Evolutionary conservation across 1,140 invertebrate genomes (phyloP).

Genomic region (Pachypsylla venusta): DNA sequence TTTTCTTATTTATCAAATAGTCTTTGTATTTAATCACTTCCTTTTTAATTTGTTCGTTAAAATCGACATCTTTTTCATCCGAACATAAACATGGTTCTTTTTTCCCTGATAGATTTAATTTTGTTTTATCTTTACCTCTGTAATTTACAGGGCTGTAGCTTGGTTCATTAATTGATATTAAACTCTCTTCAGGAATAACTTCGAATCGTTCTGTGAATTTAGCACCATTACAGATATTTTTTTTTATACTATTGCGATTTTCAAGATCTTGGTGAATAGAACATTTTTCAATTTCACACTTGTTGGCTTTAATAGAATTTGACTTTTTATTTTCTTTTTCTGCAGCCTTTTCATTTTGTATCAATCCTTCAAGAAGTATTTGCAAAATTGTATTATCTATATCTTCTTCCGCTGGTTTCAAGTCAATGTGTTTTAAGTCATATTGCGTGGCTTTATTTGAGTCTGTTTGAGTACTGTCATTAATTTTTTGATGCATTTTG

Average conservation of each 20-base stretch:
- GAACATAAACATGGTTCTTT: neutral
- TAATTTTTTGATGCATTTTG: neutral
- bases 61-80: neutral
- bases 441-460: neutral
- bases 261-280: neutral
- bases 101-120: neutral
- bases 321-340: neutral
- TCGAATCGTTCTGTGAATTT: neutral
- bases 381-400: neutral
- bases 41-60: neutral
- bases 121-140: neutral
- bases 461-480: neutral
- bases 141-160: neutral
- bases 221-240: neutral
- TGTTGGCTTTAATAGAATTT: neutral
- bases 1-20: neutral
- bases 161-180: neutral
- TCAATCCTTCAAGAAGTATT: neutral
- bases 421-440: neutral
- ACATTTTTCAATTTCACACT: neutral
- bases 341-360: neutral
- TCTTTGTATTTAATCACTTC: neutral
- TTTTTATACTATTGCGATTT: no score
- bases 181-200: neutral
- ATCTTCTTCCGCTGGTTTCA: neutral